Evolutionary conservation across 2,888 invertebrate species (phyloP), one percentile per base, ranked within the genome.

Genomic region (Synanthedon tipuliformis): DNA sequence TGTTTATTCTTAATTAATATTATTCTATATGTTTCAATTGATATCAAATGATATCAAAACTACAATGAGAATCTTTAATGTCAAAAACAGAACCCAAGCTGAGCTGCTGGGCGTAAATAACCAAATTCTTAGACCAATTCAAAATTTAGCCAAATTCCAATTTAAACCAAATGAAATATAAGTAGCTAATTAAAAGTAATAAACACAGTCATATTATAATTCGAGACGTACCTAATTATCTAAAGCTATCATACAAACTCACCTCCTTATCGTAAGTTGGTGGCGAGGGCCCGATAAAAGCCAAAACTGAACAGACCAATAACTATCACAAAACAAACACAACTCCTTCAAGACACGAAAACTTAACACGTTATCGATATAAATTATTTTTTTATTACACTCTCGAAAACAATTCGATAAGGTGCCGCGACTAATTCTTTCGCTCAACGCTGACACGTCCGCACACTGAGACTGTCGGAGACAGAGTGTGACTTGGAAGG

Each of bases 261-360:
- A 86, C 85, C 86, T 83, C 59, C 62, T 86, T 86, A 86, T 86
- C 86, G 71, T 57, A 71, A 76, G 75, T 73, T 63, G 76, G 68
- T 66, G 72, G 67, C 65, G 73, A 71, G 69, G 67, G 73, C 34
- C 65, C 72, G 78, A 79, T 79, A 81, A 75, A 68, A 61, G 56
- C 55, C 55, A 52, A 55, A 68, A 68, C 73, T 76, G 81, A 72
- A 65, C 78, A 81, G 73, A 69, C 69, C 68, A 23, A 51, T n/a
- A 23, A 48, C 48, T 63, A 74, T 73, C 84, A 82, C 81, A 69
- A 65, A 72, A 73, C 74, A 73, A 81, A 78, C 82, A 81, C 81
- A 71, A 48, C 51, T 49, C 15, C 51, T 52, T 52, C 41, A 45
- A 34, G 51, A 11, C 45, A 3, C 51, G 34, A 54, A 55, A 51